Conservation (phyloP, 1,140 invertebrate species). For the Drosophila bifasciata region DNA sequence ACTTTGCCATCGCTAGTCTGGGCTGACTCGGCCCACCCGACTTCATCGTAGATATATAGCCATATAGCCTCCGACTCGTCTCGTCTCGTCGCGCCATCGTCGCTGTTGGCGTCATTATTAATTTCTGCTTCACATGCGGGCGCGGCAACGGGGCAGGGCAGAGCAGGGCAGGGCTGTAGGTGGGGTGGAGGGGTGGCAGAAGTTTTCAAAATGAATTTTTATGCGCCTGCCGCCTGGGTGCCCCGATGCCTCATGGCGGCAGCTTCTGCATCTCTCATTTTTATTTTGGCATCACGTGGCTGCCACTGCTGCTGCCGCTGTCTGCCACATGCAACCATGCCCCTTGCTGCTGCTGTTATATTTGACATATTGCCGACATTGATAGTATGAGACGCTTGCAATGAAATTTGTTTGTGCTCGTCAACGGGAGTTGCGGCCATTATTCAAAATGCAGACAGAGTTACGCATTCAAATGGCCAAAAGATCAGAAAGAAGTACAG, state of each 20-base stretch:
- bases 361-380: conserved; percentile 81
- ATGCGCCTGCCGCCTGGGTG: conserved; percentile 49
- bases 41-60: conserved; percentile 27
- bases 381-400: conserved; percentile 77
- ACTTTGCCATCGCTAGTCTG: conserved; percentile 13
- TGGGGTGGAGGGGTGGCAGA: too few relatives aligned
- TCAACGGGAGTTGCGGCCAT: conserved; percentile 69
- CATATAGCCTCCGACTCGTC: too few relatives aligned
- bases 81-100: conserved; percentile 55
- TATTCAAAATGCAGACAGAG: conserved; percentile 52
- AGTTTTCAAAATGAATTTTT: conserved; percentile 68
- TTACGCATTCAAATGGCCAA: conserved; percentile 42
- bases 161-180: too few relatives aligned
- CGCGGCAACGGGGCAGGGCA: conserved; percentile 27
- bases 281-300: conserved; percentile 69
- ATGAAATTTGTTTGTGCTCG: conserved; percentile 77
- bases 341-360: conserved; percentile 55
- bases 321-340: conserved; percentile 1
- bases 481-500: too few relatives aligned
- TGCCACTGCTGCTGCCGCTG: conserved; percentile 41
- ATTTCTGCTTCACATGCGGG: conserved; percentile 54
- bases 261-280: conserved; percentile 47
- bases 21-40: conserved; percentile 5
- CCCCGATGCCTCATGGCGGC: conserved; percentile 6
- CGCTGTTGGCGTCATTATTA: conserved; percentile 68